phyloP scores from a whole-genome alignment of 2,888 invertebrate genomes.

The Protonemura montana region DNA sequence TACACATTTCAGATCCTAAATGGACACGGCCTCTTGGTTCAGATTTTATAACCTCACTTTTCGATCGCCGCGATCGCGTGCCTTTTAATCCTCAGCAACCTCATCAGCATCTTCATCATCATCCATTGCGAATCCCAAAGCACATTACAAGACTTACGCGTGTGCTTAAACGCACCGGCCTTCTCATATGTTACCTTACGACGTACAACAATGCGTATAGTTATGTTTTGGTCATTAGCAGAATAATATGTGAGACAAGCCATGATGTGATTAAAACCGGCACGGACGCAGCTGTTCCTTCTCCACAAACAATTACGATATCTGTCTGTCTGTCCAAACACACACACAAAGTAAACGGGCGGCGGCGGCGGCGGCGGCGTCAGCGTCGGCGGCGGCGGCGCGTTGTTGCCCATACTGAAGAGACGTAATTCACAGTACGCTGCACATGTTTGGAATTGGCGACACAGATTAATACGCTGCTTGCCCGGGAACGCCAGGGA shows the following conservation, averaged over 20 bases:
- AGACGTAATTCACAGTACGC: conserved; percentile 34
- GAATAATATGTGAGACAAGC: conserved; percentile 37
- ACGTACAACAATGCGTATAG: background rate
- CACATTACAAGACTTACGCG: background rate
- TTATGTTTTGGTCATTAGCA: conserved; percentile 36
- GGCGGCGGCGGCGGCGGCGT: no score
- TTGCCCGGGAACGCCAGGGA: background rate
- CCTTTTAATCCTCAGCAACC: background rate
- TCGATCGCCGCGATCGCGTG: background rate
- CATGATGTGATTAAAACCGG: conserved; percentile 35
- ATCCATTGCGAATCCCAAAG: background rate
- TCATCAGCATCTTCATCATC: background rate
- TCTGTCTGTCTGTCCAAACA: conserved; percentile 33
- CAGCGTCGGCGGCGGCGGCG: no score
- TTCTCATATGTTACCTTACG: background rate
- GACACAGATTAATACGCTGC: conserved; percentile 18
- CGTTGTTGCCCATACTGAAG: conserved; percentile 18
- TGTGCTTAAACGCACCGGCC: background rate
- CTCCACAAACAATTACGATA: conserved; percentile 41
- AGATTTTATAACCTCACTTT: background rate
- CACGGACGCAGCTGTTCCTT: conserved; percentile 39
- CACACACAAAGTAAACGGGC: conserved; percentile 24
- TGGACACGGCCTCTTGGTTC: background rate
- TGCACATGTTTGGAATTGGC: conserved; percentile 29
- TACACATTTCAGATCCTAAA: background rate